Evolutionary conservation across 2,888 invertebrate genomes (phyloP).

Genomic region (Drosophila tanythrix): DNA sequence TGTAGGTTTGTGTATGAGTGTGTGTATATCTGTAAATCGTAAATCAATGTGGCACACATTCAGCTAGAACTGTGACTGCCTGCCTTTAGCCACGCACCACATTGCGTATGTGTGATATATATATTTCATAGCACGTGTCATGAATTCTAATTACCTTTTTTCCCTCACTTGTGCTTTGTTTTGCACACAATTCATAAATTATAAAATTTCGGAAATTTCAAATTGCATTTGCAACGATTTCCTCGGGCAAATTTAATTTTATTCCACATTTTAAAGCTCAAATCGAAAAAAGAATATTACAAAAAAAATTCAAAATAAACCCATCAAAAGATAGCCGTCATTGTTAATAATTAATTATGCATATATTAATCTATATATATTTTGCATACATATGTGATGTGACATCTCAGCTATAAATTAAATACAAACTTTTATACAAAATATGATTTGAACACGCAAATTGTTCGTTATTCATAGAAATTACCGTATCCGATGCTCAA

Average conservation of each 20-base stretch:
- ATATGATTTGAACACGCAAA: slow-evolving; percentile 19
- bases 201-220: slow-evolving; percentile 39
- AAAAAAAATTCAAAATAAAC: slow-evolving; percentile 24
- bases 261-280: slow-evolving; percentile 5
- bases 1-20: slow-evolving; percentile 13
- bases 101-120: slow-evolving; percentile 78
- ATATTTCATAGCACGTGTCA: slow-evolving; percentile 79
- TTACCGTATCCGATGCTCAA: neutral
- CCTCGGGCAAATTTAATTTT: slow-evolving; percentile 18
- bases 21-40: slow-evolving; percentile 70
- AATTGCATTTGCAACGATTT: slow-evolving; percentile 59
- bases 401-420: neutral
- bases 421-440: neutral
- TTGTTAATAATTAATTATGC: slow-evolving; percentile 65
- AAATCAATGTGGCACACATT: slow-evolving; percentile 65
- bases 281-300: slow-evolving; percentile 5
- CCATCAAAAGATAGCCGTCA: slow-evolving; percentile 57
- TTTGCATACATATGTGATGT: neutral
- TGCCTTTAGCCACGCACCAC: slow-evolving; percentile 31
- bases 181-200: slow-evolving; percentile 67
- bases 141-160: slow-evolving; percentile 81
- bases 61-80: slow-evolving; percentile 45
- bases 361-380: neutral
- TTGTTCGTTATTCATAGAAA: slow-evolving; percentile 2
- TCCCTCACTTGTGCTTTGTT: slow-evolving; percentile 9